Conservation (phyloP, 2,797 vertebrate genomes). For the Sebastiscus albofasciatus region DNA sequence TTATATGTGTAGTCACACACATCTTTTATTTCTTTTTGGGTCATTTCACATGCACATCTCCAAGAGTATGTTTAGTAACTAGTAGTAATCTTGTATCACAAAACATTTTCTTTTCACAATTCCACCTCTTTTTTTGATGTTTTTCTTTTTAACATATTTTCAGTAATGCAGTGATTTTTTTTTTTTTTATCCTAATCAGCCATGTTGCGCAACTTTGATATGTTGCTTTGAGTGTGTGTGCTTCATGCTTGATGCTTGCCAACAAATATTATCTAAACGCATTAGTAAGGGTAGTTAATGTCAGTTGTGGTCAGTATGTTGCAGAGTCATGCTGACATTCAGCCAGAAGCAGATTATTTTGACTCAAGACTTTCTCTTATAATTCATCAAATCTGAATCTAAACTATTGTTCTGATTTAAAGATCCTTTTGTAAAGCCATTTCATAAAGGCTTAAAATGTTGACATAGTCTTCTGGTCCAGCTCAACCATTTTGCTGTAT, state of each 20-base stretch:
- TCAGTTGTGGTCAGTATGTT: neutral
- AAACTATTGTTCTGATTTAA: neutral
- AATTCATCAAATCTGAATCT: neutral
- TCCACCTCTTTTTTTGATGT: neutral
- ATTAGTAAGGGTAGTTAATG: neutral
- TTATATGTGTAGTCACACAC: neutral
- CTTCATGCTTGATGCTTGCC: neutral
- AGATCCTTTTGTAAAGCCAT: neutral
- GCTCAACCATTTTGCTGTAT: neutral
- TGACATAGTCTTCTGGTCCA: neutral
- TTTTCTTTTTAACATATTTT: no score
- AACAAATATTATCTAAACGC: neutral
- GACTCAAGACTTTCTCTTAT: neutral
- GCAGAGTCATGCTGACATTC: neutral
- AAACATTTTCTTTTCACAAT: neutral
- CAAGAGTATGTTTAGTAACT: neutral
- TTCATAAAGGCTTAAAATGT: neutral
- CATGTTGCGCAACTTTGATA: neutral
- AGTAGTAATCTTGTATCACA: neutral
- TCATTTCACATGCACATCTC: neutral
- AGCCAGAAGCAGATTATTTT: neutral
- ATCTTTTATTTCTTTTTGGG: neutral
- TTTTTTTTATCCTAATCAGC: neutral
- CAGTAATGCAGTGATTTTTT: no score
- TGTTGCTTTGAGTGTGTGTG: neutral